phyloP scores from a whole-genome alignment of 2,888 invertebrate genomes.

The Patella ulyssiponensis region DNA sequence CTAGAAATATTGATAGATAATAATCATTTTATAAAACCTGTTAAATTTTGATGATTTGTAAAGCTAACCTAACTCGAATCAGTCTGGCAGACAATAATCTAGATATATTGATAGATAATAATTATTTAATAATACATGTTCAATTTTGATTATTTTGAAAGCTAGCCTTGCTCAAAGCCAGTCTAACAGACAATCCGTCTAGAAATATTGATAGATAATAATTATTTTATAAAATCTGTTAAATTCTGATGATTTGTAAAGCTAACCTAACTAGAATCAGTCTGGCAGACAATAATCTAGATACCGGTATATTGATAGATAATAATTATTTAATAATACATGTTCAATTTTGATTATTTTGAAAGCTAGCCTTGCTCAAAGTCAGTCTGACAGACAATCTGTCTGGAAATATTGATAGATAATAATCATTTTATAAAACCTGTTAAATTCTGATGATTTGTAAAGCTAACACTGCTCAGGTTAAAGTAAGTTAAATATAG shows the following conservation, averaged over 20 bases:
- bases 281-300: too few species aligned
- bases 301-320: too few species aligned
- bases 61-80: too few species aligned
- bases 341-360: too few species aligned
- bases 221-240: neutral
- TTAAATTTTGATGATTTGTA: too few species aligned
- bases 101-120: neutral
- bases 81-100: neutral
- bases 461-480: neutral
- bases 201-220: neutral
- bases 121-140: neutral
- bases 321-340: too few species aligned
- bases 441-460: slow-evolving; percentile 1
- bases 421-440: neutral
- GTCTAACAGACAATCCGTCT: too few species aligned
- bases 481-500: neutral
- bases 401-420: neutral
- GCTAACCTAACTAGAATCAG: too few species aligned
- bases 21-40: too few species aligned
- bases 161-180: neutral
- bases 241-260: neutral
- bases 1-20: too few species aligned
- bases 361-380: neutral
- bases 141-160: neutral
- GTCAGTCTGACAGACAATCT: too few species aligned